These are phyloP conservation scores for Synergus japonicus DNA, from an alignment of 2,888 invertebrate species.

Conservation along the genomic window DNA sequence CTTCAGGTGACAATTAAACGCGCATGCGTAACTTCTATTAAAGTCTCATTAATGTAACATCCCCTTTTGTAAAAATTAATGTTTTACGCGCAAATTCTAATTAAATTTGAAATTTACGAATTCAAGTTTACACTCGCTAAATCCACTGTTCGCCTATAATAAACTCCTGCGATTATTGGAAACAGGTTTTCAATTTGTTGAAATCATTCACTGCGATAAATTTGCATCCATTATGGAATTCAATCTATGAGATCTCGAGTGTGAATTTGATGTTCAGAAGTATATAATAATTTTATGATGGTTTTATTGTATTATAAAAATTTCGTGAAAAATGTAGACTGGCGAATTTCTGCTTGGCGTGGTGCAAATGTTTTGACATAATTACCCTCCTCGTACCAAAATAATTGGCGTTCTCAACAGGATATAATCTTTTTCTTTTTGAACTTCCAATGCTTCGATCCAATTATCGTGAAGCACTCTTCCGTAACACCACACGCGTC, in stretches of 20 bases:
- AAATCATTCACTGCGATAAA: neutral
- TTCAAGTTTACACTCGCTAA: neutral
- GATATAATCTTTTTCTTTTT: conserved; percentile 21
- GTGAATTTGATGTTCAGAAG: neutral
- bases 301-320: neutral
- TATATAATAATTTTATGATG: neutral
- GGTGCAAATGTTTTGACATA: neutral
- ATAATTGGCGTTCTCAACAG: conserved; percentile 18
- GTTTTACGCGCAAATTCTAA: conserved; percentile 20
- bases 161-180: conserved; percentile 1
- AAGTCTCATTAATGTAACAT: conserved; percentile 31
- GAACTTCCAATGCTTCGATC: conserved; percentile 6
- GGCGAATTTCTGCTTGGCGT: neutral
- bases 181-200: conserved; percentile 1
- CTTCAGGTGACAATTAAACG: conserved; percentile 31
- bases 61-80: neutral
- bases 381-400: conserved; percentile 13
- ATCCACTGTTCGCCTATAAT: neutral
- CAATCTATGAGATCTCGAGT: neutral
- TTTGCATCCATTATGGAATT: neutral
- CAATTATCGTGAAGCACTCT: conserved; percentile 30
- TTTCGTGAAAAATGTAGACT: neutral
- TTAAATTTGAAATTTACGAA: conserved; percentile 12
- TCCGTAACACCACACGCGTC: conserved; percentile 17
- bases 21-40: conserved; percentile 13